Conservation (phyloP, 2,113 vertebrate species). For the Dolichotis patagonum region DNA sequence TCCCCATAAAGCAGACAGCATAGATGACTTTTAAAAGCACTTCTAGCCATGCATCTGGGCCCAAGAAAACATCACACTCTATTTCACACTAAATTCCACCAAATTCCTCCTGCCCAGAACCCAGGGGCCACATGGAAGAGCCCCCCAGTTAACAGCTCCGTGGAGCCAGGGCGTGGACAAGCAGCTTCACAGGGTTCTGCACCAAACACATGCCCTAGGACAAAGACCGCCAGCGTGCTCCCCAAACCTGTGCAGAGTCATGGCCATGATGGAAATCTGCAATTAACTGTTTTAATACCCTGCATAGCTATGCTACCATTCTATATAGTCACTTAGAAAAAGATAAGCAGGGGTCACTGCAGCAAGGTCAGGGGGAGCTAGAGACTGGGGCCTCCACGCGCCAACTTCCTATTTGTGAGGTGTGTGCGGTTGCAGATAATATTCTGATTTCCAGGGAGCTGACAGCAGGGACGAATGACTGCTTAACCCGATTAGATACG, state of each 20-base stretch:
- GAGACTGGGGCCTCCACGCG: background rate
- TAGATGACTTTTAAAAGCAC: slow-evolving; percentile 34
- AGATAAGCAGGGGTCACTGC: slow-evolving; percentile 51
- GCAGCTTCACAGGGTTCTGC: background rate
- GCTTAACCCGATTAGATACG: slow-evolving; percentile 72
- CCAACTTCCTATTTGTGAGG: slow-evolving; percentile 57
- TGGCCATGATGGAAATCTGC: slow-evolving; percentile 68
- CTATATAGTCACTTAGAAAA: background rate
- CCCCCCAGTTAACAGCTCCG: slow-evolving; percentile 59
- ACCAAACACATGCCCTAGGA: slow-evolving; percentile 52
- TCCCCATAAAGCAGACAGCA: background rate
- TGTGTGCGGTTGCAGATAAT: slow-evolving; percentile 55
- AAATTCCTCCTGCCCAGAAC: slow-evolving; percentile 63
- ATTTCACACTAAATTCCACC: slow-evolving; percentile 66
- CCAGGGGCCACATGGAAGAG: slow-evolving; percentile 38
- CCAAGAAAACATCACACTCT: slow-evolving; percentile 60
- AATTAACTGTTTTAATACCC: slow-evolving; percentile 75
- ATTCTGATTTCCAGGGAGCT: slow-evolving; percentile 75
- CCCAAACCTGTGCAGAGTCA: slow-evolving; percentile 41
- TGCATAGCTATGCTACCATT: slow-evolving; percentile 64
- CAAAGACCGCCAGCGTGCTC: slow-evolving; percentile 59
- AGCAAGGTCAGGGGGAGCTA: slow-evolving; percentile 21
- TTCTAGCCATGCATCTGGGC: background rate
- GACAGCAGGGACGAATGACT: slow-evolving; percentile 65
- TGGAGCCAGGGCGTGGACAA: slow-evolving; percentile 29